These are phyloP conservation scores for Eretmochelys imbricata DNA, from an alignment of 2,113 vertebrate species.

Conservation along the genomic window DNA sequence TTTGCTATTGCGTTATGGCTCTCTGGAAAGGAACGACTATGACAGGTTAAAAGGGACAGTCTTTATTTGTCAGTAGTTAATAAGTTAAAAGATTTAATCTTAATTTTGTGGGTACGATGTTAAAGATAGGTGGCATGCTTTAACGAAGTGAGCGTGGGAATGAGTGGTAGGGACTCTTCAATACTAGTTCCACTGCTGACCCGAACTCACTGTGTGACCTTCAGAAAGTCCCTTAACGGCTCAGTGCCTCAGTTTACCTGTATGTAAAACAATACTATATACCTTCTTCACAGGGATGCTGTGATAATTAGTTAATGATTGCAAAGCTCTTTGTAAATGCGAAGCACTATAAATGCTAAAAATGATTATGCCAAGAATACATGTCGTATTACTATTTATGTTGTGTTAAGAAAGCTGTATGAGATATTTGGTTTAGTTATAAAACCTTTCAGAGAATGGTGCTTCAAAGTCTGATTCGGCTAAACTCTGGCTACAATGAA, in stretches of 20 bases:
- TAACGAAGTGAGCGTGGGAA: not conserved
- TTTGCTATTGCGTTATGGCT: fast-evolving
- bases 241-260: fast-evolving
- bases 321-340: not conserved
- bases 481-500: not conserved
- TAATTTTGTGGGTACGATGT: not conserved
- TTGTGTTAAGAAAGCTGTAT: not conserved
- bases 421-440: slow-evolving; percentile 1
- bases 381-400: not conserved
- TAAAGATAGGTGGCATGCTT: not conserved
- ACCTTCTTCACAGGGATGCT: not conserved
- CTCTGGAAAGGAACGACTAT: not conserved
- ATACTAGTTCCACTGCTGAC: not conserved
- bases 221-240: not conserved
- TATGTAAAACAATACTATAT: not conserved
- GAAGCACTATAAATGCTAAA: not conserved
- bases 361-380: not conserved
- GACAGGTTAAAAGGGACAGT: not conserved
- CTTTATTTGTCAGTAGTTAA: not conserved
- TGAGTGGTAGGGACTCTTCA: not conserved
- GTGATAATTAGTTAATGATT: not conserved
- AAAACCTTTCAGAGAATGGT: slow-evolving; percentile 1
- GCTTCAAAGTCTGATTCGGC: not conserved
- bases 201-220: not conserved
- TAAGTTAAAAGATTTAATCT: not conserved